Evolutionary conservation across 2,888 invertebrate species (phyloP).

Genomic region (Cistogaster globosa): DNA sequence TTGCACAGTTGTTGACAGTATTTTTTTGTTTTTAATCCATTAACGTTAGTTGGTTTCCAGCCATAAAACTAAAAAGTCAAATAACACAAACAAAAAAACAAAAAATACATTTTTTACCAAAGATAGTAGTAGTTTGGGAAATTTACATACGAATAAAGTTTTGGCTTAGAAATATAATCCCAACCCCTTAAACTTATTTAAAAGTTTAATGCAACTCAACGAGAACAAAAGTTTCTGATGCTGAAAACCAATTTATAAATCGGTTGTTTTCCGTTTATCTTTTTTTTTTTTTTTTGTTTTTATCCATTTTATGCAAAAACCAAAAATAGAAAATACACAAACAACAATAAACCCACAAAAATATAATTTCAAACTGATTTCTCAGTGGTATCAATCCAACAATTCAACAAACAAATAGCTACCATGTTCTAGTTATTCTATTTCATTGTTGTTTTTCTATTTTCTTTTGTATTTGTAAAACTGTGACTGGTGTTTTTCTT

Average conservation of each 20-base stretch:
- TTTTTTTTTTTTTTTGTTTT: background rate
- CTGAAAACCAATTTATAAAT: constrained; percentile 47
- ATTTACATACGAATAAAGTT: background rate
- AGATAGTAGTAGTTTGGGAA: background rate
- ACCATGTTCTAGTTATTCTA: constrained; percentile 41
- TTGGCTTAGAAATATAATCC: too few relatives aligned
- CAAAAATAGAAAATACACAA: background rate
- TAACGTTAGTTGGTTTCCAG: constrained; percentile 16
- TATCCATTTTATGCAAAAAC: constrained; percentile 27
- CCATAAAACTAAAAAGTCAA: background rate
- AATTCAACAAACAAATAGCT: constrained; percentile 12
- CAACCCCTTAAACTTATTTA: too few relatives aligned
- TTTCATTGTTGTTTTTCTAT: constrained; percentile 17
- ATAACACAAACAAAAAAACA: background rate
- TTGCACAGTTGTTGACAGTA: constrained; percentile 8
- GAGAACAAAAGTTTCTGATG: constrained; percentile 1
- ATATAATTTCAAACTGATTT: constrained; percentile 65
- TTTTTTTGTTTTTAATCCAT: background rate
- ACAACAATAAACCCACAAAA: constrained; percentile 29
- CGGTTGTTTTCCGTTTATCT: constrained; percentile 39
- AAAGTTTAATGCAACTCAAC: constrained; percentile 4
- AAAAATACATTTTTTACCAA: background rate
- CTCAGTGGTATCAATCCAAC: constrained; percentile 48
- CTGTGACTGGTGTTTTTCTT: constrained; percentile 1
- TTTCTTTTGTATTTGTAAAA: constrained; percentile 1